Conservation (phyloP, 2,888 invertebrate species). For the Eumerus sabulonum region DNA sequence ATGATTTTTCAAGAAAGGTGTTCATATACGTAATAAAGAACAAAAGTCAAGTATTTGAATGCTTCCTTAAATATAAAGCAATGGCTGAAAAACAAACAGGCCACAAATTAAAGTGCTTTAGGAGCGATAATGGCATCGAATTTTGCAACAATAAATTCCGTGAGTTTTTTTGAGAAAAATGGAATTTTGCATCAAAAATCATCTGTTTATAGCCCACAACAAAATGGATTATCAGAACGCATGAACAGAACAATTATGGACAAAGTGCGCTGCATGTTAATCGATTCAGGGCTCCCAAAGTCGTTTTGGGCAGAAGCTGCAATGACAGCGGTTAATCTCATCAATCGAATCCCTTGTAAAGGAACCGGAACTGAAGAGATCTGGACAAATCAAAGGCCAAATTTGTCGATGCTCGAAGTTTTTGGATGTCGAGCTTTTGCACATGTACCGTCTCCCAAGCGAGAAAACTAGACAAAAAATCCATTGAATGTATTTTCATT, state of each 20-base stretch:
- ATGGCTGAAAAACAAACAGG: conserved; percentile 56
- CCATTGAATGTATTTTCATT: too few relatives aligned
- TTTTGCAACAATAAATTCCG: too few relatives aligned
- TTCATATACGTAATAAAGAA: conserved; percentile 28
- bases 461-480: conserved; percentile 40
- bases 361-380: conserved; percentile 27
- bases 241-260: conserved; percentile 53
- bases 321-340: conserved; percentile 40
- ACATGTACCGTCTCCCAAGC: too few relatives aligned
- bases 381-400: conserved; percentile 19
- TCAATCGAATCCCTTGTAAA: conserved; percentile 43
- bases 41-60: conserved; percentile 49
- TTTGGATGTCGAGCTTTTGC: too few relatives aligned
- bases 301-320: conserved; percentile 44
- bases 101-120: conserved; percentile 46
- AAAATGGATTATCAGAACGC: conserved; percentile 35
- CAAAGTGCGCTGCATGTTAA: conserved; percentile 48
- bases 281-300: conserved; percentile 30
- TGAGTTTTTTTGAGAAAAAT: too few relatives aligned
- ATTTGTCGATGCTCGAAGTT: conserved; percentile 7
- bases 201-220: too few relatives aligned
- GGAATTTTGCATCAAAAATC: conserved; percentile 53
- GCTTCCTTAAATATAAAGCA: conserved; percentile 49
- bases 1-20: conserved; percentile 70
- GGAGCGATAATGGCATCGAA: conserved; percentile 46